A percentile compares a stretch with the other conserved stretches of the same genome.
Conservation (phyloP, 1,140 invertebrate genomes). For the Caenorhabditis briggsae region DNA sequence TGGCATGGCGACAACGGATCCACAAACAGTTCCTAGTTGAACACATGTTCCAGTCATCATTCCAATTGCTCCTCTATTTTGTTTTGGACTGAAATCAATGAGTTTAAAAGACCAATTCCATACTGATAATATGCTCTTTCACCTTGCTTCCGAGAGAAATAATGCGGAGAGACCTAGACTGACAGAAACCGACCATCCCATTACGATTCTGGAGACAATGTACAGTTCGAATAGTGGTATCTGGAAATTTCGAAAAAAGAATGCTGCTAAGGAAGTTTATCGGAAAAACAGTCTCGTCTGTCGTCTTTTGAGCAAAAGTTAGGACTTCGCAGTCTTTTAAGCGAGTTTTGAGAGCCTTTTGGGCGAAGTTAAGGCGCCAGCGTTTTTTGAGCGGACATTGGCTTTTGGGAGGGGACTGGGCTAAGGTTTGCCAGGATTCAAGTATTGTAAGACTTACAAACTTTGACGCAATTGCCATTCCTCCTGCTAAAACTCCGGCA, state of each 20-base stretch:
- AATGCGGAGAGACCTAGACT: slow-evolving; percentile 72
- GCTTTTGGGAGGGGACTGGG: no score
- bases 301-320: no score
- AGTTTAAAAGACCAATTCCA: slow-evolving; percentile 47
- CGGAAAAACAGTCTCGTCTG: no score
- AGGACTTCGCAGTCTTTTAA: no score
- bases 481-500: slow-evolving; percentile 63
- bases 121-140: slow-evolving; percentile 19
- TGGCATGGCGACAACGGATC: slow-evolving; percentile 75
- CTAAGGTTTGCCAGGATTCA: no score
- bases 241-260: slow-evolving; percentile 65
- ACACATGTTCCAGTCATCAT: slow-evolving; percentile 74
- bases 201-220: slow-evolving; percentile 68
- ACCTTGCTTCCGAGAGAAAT: slow-evolving; percentile 75
- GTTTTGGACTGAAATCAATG: slow-evolving; percentile 69
- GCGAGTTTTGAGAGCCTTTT: no score
- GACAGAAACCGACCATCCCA: slow-evolving; percentile 70
- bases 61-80: slow-evolving; percentile 71
- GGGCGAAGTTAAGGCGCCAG: no score
- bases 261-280: background rate
- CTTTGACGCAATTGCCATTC: slow-evolving; percentile 66
- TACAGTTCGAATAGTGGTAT: slow-evolving; percentile 74
- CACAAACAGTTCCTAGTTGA: slow-evolving; percentile 72
- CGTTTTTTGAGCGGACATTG: no score
- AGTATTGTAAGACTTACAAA: slow-evolving; percentile 65